Evolutionary conservation across 2,888 invertebrate species (phyloP).

Genomic region (Caenorhabditis uteleia): DNA sequence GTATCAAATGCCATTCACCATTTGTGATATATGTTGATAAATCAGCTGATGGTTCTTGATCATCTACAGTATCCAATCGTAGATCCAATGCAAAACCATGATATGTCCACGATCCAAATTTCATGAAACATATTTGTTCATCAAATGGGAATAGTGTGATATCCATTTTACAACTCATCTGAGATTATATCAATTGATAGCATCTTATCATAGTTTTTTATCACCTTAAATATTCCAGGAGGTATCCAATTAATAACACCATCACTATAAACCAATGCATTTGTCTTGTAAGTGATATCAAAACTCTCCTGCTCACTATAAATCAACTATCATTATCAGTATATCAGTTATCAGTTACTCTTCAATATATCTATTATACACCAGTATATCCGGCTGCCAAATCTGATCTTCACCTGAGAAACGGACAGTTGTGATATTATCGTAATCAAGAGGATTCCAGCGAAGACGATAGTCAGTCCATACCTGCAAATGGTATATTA

Average conservation of each 20-base stretch:
- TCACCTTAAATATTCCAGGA: slow-evolving; percentile 54
- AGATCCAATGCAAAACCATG: slow-evolving; percentile 88
- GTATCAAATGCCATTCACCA: slow-evolving; percentile 58
- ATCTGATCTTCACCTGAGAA: slow-evolving; percentile 53
- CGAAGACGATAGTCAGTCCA: slow-evolving; percentile 56
- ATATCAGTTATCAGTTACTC: slow-evolving; percentile 8
- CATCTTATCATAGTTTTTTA: background rate
- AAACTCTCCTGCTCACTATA: slow-evolving; percentile 60
- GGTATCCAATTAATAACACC: slow-evolving; percentile 63
- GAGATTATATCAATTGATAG: background rate
- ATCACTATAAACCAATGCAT: slow-evolving; percentile 53
- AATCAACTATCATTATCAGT: background rate
- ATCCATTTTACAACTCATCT: slow-evolving; percentile 56
- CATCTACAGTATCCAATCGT: slow-evolving; percentile 46
- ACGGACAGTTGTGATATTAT: slow-evolving; percentile 53
- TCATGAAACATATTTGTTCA: slow-evolving; percentile 55
- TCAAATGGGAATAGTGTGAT: slow-evolving; percentile 59
- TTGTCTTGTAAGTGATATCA: slow-evolving; percentile 57
- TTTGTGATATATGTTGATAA: slow-evolving; percentile 57
- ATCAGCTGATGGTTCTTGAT: slow-evolving; percentile 46
- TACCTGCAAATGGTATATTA: slow-evolving; percentile 22
- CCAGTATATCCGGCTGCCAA: slow-evolving; percentile 60
- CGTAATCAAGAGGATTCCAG: slow-evolving; percentile 58
- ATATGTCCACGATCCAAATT: slow-evolving; percentile 98
- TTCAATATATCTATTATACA: slow-evolving; percentile 57